phyloP scores from a whole-genome alignment of 2,113 vertebrate genomes.

The Ceratotherium simum region DNA sequence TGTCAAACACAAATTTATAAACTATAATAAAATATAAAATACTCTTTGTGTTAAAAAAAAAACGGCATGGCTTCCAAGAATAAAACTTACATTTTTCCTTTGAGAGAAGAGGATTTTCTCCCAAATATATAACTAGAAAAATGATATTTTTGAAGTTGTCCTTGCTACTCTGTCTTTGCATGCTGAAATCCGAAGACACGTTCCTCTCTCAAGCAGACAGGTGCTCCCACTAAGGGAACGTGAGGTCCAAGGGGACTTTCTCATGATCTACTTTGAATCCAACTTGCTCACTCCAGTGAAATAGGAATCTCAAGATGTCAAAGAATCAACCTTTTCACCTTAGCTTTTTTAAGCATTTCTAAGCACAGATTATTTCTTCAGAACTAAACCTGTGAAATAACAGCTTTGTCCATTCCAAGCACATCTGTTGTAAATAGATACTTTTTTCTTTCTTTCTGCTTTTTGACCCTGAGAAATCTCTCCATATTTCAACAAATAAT shows the following conservation, averaged over 20 bases:
- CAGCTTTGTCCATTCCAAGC: slow-evolving; percentile 20
- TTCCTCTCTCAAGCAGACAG: not conserved
- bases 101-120: not conserved
- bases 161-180: not conserved
- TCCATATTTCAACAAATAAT: slow-evolving; percentile 6
- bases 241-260: not conserved
- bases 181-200: not conserved
- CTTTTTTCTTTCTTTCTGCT: not conserved
- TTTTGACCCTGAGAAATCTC: not conserved
- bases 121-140: not conserved
- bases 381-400: not conserved
- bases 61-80: not conserved
- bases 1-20: not conserved
- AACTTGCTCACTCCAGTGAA: not conserved
- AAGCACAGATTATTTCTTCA: slow-evolving; percentile 47
- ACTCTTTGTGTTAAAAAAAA: not conserved
- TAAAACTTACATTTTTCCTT: not conserved
- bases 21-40: slow-evolving; percentile 33
- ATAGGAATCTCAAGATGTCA: not conserved
- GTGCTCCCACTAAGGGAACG: too few species aligned
- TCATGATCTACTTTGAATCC: not conserved
- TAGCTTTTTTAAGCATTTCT: not conserved
- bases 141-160: not conserved
- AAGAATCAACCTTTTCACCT: not conserved
- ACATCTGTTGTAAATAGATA: slow-evolving; percentile 55